These are phyloP conservation scores for Enteromius treurensis DNA, from an alignment of 2,797 vertebrate species.

Conservation along the genomic window DNA sequence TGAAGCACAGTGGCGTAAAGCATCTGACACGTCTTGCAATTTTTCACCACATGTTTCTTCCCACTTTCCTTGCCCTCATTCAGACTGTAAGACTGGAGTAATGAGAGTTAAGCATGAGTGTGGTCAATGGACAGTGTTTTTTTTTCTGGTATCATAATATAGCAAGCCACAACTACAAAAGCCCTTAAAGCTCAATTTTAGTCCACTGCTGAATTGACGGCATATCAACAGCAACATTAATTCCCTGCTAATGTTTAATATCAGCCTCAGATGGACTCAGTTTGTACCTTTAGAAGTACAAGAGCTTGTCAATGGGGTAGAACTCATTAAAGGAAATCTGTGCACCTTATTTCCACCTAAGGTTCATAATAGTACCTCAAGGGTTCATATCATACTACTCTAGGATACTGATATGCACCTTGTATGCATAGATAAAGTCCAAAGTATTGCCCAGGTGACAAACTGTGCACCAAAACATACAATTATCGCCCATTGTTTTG, in stretches of 20 bases:
- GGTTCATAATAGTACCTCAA: not conserved
- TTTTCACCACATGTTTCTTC: conserved; percentile 14
- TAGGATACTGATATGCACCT: not conserved
- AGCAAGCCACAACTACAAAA: conserved; percentile 10
- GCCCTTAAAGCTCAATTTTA: conserved; percentile 41
- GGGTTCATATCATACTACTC: not conserved
- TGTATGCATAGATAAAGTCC: not conserved
- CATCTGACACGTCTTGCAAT: conserved; percentile 16
- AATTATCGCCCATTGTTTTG: not conserved
- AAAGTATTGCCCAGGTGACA: not conserved
- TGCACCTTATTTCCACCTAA: not conserved
- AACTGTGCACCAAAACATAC: not conserved
- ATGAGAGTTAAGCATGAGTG: not conserved
- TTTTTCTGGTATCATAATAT: not conserved
- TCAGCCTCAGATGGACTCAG: not conserved
- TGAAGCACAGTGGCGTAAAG: not conserved
- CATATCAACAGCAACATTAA: not conserved
- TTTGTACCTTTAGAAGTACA: not conserved
- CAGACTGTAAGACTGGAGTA: not conserved
- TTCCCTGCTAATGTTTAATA: not conserved
- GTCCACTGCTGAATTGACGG: not conserved
- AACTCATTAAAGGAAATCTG: not conserved
- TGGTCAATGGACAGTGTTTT: not conserved
- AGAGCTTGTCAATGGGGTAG: not conserved
- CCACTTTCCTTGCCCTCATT: not conserved